Evolutionary conservation across 2,113 vertebrate species (phyloP).

Genomic region (Lophochroa leadbeateri): DNA sequence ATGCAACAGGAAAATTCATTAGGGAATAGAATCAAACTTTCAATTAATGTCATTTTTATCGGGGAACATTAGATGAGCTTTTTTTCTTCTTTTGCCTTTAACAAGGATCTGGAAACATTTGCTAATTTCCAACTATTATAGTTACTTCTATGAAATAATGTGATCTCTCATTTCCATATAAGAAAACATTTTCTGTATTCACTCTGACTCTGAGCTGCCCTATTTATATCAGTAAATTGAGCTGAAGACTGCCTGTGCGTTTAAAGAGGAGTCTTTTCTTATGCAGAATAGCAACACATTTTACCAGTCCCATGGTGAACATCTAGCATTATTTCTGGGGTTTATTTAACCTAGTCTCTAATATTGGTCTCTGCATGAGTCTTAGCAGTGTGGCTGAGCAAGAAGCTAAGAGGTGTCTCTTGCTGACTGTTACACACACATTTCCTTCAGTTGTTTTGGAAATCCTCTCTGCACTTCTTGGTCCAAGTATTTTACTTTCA

Average conservation of each 20-base stretch:
- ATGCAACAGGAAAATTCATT: slow-evolving; percentile 47
- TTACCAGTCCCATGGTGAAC: neutral
- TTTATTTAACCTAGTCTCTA: neutral
- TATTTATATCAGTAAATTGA: slow-evolving; percentile 45
- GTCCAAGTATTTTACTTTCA: neutral
- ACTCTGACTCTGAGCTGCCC: slow-evolving; percentile 37
- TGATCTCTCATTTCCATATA: slow-evolving; percentile 41
- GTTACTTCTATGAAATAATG: slow-evolving; percentile 23
- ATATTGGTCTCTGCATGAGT: neutral
- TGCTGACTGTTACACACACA: neutral
- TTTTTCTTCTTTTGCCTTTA: neutral
- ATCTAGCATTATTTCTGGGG: neutral
- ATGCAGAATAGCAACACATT: neutral
- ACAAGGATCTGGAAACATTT: slow-evolving; percentile 34
- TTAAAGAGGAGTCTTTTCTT: slow-evolving; percentile 25
- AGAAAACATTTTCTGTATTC: slow-evolving; percentile 45
- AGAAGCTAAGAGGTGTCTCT: neutral
- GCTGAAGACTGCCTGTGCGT: neutral
- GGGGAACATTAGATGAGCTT: neutral
- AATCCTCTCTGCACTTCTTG: neutral
- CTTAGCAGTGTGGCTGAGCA: neutral
- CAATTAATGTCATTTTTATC: slow-evolving; percentile 59
- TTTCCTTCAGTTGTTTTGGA: neutral
- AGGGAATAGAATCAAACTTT: slow-evolving; percentile 56
- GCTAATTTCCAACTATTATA: slow-evolving; percentile 40